Conservation (phyloP, 2,888 invertebrate genomes). For the Nomada flava region DNA sequence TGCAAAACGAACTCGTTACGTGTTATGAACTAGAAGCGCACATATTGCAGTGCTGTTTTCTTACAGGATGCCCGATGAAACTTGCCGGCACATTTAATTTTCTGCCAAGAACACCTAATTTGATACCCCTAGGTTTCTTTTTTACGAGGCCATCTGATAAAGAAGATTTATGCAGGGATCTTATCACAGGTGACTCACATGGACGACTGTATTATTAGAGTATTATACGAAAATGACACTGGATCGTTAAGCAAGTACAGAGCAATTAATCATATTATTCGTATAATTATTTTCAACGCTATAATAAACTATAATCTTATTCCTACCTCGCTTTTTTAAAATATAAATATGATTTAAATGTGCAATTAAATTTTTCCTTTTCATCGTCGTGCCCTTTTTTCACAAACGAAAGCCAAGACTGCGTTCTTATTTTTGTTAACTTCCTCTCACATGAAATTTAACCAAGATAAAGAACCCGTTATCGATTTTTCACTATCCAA, state of each 20-base stretch:
- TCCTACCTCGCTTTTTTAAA: too few relatives aligned
- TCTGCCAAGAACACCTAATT: constrained; percentile 4
- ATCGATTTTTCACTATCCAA: background rate
- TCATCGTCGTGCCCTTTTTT: too few relatives aligned
- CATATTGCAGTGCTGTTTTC: background rate
- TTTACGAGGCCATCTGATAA: constrained; percentile 31
- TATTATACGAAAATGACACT: background rate
- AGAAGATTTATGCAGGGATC: constrained; percentile 26
- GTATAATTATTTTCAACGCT: too few relatives aligned
- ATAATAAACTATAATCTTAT: too few relatives aligned
- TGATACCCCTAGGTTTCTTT: constrained; percentile 12
- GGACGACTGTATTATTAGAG: background rate
- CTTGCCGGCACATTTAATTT: constrained; percentile 17
- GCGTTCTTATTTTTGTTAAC: background rate
- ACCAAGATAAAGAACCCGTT: too few relatives aligned
- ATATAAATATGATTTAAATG: too few relatives aligned
- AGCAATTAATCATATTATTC: background rate
- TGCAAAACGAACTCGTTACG: background rate
- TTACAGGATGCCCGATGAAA: background rate
- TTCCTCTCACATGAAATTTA: background rate
- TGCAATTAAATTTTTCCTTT: too few relatives aligned
- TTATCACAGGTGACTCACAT: background rate
- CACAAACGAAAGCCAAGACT: too few relatives aligned
- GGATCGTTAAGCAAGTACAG: background rate
- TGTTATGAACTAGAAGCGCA: background rate